Evolutionary conservation across 92 coral and sea anemone genomes (phyloP), one percentile per base, ranked within the genome.

Genomic region (Parazoanthus atlanticus): DNA sequence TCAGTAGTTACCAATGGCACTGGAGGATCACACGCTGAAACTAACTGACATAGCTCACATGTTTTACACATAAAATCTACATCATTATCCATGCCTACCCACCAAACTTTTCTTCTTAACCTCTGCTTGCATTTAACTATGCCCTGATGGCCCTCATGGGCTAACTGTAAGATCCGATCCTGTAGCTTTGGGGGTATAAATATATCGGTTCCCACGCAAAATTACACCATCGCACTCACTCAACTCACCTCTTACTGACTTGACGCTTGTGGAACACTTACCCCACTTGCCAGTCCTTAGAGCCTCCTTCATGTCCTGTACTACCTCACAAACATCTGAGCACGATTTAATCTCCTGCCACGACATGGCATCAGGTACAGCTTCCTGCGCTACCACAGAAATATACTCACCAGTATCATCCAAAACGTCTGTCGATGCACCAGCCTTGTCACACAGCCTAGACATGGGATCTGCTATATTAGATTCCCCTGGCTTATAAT

Each of bases 101-200:
- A 88, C 93, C 90, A 88, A 25, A 91, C 93, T 41, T 91, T 88
- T 26, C 82, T 28, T 40, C 84, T n/a, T n/a, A n/a, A n/a, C 34
- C 93, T 73, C 70, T 91, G 75, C 65, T 91, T 91, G 32, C 78
- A 70, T 46, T 88, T 91, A 34, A 82, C 76, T 3, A 88, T 84
- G 7, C 91, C 88, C 67, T 61, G 86, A 38, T 77, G 80, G 6
- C 85, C 85, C 71, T 85, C 74, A 33, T 89, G 89, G 6, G 67
- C 67, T 61, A 61, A 61, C 67, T 17, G 25, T 23, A 19, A 19
- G 26, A 61, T 61, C 67, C 67, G 25, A 17, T 61, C 67, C 26
- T 61, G 67, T 61, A 61, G 67, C 25, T 23, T 61, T 61, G n/a
- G 67, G 26, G 67, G 67, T 61, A 61, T 23, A 61, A 61, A 23